A percentile compares a stretch with the other conserved stretches of the same genome.
These are phyloP conservation scores for Benthochromis sp. DNA, from an alignment of 2,113 vertebrate species.

Conservation along the genomic window DNA sequence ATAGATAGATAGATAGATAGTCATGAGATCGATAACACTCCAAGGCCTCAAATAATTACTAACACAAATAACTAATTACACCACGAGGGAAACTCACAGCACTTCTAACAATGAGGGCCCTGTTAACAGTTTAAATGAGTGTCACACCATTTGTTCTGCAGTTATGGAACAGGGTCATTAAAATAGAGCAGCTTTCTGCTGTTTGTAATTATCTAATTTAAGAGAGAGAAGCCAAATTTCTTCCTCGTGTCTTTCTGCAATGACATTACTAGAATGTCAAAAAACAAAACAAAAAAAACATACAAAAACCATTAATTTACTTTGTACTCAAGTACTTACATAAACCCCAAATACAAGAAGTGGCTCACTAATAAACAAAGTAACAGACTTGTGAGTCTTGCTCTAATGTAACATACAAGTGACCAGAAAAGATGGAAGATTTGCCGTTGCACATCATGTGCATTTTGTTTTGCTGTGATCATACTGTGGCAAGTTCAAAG, in stretches of 20 bases:
- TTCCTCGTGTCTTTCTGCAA: not conserved
- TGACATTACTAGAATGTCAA: not conserved
- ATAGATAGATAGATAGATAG: not conserved
- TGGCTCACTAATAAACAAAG: not conserved
- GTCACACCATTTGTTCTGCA: not conserved
- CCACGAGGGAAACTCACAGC: not conserved
- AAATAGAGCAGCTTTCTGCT: not conserved
- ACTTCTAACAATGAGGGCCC: not conserved
- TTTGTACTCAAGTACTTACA: not conserved
- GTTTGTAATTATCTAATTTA: not conserved
- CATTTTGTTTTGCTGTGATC: not conserved
- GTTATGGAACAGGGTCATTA: not conserved
- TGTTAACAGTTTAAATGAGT: not conserved
- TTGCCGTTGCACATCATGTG: not conserved
- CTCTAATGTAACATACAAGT: not conserved
- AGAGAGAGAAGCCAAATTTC: not conserved
- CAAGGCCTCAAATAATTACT: not conserved
- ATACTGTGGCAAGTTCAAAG: not conserved
- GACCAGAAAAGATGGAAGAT: not conserved
- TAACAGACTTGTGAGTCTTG: not conserved
- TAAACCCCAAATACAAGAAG: not conserved
- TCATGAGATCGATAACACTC: not conserved
- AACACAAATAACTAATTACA: not conserved
- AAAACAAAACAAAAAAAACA: not conserved
- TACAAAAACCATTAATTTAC: not conserved